Conservation (phyloP, 2,797 vertebrate genomes). For the Myripristis jacobus region DNA sequence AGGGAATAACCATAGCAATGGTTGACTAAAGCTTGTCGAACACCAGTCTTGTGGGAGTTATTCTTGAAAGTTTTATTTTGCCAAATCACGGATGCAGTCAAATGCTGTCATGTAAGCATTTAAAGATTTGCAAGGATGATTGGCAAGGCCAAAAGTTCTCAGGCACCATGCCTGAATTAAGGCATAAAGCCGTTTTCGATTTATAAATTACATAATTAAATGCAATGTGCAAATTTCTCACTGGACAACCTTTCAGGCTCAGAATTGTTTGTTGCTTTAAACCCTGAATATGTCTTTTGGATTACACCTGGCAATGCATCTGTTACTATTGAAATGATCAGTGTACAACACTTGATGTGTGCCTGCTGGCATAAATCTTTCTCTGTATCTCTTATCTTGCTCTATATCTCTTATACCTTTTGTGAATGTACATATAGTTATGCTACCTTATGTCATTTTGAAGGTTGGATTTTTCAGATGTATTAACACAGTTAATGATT, state of each 20-base stretch:
- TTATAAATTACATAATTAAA: too few relatives aligned
- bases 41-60: too few relatives aligned
- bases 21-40: too few relatives aligned
- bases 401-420: not conserved
- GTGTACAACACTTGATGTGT: not conserved
- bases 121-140: not conserved
- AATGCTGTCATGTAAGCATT: not conserved
- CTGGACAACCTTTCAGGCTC: too few relatives aligned
- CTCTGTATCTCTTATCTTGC: conserved; percentile 1
- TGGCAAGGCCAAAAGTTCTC: too few relatives aligned
- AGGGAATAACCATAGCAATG: too few relatives aligned
- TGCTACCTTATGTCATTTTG: not conserved
- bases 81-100: not conserved
- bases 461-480: not conserved
- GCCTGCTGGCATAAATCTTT: not conserved
- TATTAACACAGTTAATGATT: not conserved
- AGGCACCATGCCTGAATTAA: too few relatives aligned
- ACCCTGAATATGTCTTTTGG: too few relatives aligned
- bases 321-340: too few relatives aligned
- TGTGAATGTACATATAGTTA: not conserved
- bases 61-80: not conserved
- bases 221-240: too few relatives aligned
- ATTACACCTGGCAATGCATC: not conserved
- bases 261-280: too few relatives aligned
- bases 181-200: too few relatives aligned